Conservation (phyloP, 2,797 vertebrate species). For the Anolis apletophallus region DNA sequence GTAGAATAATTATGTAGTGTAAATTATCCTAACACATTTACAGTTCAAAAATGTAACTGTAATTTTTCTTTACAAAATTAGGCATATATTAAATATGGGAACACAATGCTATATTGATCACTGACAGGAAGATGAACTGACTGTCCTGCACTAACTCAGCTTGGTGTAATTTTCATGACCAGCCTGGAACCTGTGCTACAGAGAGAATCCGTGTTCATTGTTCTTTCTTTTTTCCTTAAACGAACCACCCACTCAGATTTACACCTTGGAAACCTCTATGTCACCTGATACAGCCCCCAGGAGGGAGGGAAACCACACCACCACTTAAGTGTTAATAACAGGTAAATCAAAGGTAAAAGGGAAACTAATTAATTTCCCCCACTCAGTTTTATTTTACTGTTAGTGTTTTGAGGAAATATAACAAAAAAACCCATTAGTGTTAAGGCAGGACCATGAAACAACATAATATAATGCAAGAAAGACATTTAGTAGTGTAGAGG, state of each 20-base stretch:
- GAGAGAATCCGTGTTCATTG: neutral
- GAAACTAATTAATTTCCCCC: conserved; percentile 85
- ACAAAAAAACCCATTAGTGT: conserved; percentile 87
- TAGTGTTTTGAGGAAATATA: conserved; percentile 88
- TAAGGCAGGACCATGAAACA: conserved; percentile 89
- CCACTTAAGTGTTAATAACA: conserved; percentile 83
- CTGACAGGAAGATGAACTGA: neutral
- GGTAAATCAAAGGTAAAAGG: conserved; percentile 86
- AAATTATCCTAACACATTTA: too few species aligned
- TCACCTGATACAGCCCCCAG: conserved; percentile 61
- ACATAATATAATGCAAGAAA: conserved; percentile 88
- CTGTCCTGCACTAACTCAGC: neutral
- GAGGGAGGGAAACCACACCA: conserved; percentile 68
- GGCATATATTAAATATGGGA: neutral
- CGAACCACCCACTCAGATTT: conserved; percentile 39
- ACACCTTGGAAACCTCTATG: conserved; percentile 61
- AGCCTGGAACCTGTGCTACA: conserved; percentile 4
- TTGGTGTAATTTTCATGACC: conserved; percentile 19
- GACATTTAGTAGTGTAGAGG: conserved; percentile 86
- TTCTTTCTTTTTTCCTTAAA: conserved; percentile 41
- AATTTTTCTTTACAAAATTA: neutral
- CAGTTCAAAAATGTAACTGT: too few species aligned
- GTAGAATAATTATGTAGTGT: too few species aligned
- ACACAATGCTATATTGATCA: rapidly evolving
- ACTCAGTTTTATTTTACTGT: conserved; percentile 85